Evolutionary conservation across 2,797 vertebrate genomes (phyloP).

Genomic region (Hippopotamyrus pictus): DNA sequence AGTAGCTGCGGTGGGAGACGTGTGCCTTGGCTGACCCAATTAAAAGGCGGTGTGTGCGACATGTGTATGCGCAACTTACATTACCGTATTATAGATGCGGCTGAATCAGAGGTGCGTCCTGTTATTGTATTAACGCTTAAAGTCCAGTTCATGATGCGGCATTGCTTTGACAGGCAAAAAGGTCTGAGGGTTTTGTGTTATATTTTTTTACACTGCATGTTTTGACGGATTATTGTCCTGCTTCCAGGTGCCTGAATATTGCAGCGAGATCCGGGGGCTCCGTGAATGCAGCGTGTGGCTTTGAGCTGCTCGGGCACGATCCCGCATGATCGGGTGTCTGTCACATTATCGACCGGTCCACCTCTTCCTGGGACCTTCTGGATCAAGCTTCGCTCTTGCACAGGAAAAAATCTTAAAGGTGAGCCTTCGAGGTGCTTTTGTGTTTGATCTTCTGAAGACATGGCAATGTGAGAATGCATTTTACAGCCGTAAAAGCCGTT

Average conservation of each 20-base stretch:
- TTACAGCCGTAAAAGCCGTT: neutral
- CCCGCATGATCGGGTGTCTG: neutral
- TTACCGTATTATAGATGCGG: neutral
- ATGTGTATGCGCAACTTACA: neutral
- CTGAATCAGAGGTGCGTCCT: neutral
- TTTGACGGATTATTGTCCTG: neutral
- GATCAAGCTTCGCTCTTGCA: neutral
- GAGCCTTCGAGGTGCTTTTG: neutral
- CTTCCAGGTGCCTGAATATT: neutral
- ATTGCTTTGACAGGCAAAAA: neutral
- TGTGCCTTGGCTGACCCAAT: neutral
- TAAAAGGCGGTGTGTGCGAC: neutral
- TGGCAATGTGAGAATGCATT: neutral
- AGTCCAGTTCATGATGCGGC: neutral
- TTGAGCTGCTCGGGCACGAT: neutral
- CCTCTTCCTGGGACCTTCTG: neutral
- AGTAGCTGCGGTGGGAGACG: neutral
- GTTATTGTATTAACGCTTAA: neutral
- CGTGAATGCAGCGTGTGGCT: constrained; percentile 1
- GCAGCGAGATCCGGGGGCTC: neutral
- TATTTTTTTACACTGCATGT: neutral
- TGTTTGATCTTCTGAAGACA: neutral
- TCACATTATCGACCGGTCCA: neutral
- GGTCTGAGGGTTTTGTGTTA: neutral
- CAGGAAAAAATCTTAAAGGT: neutral